Conservation (phyloP, 2,113 vertebrate genomes). For the Gila orcuttii region DNA sequence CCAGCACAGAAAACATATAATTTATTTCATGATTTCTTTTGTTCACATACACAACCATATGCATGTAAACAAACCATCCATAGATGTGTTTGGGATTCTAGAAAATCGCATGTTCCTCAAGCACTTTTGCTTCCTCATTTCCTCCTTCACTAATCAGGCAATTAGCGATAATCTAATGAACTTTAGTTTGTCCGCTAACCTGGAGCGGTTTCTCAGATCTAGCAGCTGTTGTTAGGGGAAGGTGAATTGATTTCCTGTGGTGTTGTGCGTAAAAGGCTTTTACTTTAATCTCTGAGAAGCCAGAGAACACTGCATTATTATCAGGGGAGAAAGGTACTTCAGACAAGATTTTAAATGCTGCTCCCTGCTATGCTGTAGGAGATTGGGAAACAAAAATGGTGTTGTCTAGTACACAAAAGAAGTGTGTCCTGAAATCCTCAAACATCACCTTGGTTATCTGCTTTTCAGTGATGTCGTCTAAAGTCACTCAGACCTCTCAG, state of each 20-base stretch:
- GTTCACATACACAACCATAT: not conserved
- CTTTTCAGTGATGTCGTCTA: not conserved
- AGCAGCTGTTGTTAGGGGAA: constrained; percentile 10
- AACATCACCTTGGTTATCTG: not conserved
- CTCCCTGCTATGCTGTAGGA: not conserved
- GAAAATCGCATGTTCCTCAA: not conserved
- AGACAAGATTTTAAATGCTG: not conserved
- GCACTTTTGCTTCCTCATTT: constrained; percentile 2
- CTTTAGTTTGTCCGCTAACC: not conserved
- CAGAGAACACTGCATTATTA: not conserved
- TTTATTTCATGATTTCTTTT: no score
- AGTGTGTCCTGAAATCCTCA: not conserved
- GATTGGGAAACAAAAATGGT: not conserved
- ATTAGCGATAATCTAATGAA: constrained; percentile 18
- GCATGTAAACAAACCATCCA: not conserved
- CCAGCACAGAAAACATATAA: not conserved
- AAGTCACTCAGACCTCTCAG: not conserved
- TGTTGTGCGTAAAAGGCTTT: constrained; percentile 27
- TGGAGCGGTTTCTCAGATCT: not conserved
- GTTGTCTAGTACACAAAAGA: not conserved
- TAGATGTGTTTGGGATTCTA: not conserved
- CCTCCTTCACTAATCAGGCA: constrained; percentile 6
- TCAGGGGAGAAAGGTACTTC: not conserved
- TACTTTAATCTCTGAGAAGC: constrained; percentile 15
- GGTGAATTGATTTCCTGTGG: constrained; percentile 13